These are phyloP conservation scores for Ailuropoda melanoleuca DNA, from an alignment of 2,113 vertebrate genomes.

Conservation along the genomic window DNA sequence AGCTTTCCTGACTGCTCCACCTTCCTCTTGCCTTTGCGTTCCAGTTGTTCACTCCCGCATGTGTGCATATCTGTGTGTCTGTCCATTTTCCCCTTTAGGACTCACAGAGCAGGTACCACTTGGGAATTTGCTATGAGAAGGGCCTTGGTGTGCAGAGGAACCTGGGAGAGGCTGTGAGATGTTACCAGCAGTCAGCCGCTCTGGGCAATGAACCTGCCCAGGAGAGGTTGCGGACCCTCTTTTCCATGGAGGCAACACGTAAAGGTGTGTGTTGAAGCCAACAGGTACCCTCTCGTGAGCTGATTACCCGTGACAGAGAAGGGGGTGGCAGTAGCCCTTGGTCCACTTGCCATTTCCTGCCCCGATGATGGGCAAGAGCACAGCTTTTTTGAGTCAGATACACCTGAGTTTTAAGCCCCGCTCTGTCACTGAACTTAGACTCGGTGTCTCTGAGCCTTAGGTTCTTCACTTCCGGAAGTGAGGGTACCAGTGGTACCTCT, in stretches of 20 bases:
- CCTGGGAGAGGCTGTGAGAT: conserved; percentile 82
- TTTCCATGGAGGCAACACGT: conserved; percentile 77
- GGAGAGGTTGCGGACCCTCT: conserved; percentile 80
- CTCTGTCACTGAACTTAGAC: background rate
- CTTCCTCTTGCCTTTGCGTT: background rate
- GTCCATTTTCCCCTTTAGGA: conserved; percentile 84
- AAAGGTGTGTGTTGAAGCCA: background rate
- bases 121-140: conserved; percentile 92
- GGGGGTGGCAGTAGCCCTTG: background rate
- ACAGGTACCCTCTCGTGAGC: background rate
- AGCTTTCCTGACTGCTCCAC: background rate
- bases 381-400: conserved; percentile 9
- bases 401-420: background rate
- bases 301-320: background rate
- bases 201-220: conserved; percentile 84
- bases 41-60: background rate
- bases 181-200: conserved; percentile 86
- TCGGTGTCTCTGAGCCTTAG: background rate
- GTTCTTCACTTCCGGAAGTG: background rate
- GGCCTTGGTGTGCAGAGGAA: conserved; percentile 89
- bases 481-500: background rate
- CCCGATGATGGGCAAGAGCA: background rate
- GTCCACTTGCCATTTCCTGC: background rate
- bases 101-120: conserved; percentile 87
- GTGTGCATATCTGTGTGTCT: conserved; percentile 17